Percentiles rank a stretch among this genome's conserved stretches.
Conservation (phyloP, 2,888 invertebrate genomes). For the Lasius fuliginosus region DNA sequence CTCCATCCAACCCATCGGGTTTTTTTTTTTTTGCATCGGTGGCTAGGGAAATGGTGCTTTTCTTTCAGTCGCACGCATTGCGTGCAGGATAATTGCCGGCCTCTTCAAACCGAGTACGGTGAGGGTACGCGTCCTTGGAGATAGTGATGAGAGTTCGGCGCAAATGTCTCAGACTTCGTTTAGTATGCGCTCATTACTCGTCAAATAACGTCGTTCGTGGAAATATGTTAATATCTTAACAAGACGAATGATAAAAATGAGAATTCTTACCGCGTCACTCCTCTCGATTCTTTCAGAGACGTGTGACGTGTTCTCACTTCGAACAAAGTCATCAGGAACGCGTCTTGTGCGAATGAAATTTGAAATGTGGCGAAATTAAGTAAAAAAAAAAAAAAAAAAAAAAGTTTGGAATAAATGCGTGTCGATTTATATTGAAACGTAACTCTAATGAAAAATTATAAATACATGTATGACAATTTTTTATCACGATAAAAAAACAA, state of each 20-base stretch:
- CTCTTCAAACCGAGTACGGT: slow-evolving; percentile 59
- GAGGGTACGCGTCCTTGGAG: slow-evolving; percentile 31
- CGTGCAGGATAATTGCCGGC: slow-evolving; percentile 73
- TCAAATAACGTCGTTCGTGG: slow-evolving; percentile 54
- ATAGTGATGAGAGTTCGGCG: slow-evolving; percentile 66
- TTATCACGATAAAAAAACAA: not conserved
- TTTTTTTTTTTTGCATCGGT: slow-evolving; percentile 42
- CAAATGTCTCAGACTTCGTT: slow-evolving; percentile 64
- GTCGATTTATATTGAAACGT: not conserved
- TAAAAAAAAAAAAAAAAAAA: not conserved
- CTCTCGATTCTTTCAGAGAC: not conserved
- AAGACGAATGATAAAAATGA: not conserved
- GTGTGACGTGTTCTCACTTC: not conserved
- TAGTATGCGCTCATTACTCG: slow-evolving; percentile 26
- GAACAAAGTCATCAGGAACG: no score
- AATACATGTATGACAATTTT: not conserved
- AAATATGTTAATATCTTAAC: slow-evolving; percentile 42
- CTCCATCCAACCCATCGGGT: slow-evolving; percentile 16
- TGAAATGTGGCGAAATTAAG: not conserved
- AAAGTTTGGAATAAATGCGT: not conserved
- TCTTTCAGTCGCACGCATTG: slow-evolving; percentile 65
- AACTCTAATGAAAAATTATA: no score
- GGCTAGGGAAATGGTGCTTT: slow-evolving; percentile 66
- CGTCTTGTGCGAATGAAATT: not conserved
- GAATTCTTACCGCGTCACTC: not conserved